Evolutionary conservation across 2,797 vertebrate species (phyloP), one percentile per base, ranked within the genome.

Genomic region (Mus spretus): DNA sequence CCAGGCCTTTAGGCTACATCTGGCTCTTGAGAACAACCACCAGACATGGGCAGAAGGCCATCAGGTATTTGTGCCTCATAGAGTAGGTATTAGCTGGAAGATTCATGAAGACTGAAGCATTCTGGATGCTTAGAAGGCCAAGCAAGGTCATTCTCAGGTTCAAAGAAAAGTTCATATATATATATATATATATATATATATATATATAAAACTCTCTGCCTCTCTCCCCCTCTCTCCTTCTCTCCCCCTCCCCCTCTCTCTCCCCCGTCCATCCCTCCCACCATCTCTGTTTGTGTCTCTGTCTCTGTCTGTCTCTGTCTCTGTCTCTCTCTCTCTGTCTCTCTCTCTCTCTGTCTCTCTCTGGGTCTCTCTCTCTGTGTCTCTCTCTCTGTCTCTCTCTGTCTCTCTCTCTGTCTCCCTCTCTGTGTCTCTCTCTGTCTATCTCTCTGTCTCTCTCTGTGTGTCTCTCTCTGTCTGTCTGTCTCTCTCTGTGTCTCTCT

Each of bases 1-100:
- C 80, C 55, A 20, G 74, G 8, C 57, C 92, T 61, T 9, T 47
- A 63, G 78, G 96, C 80, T 37, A n/a, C 37, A 4, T 12, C 70
- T 84, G 53, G 20, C n/a, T 90, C 37, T 0, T 57, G 57, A 91
- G 4, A 91, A 24, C 34, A 80, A 50, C 47, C 88, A n/a, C 22
- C 9, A 88, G 10, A 37, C 13, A 31, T 28, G 67, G 92, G 81
- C 91, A 85, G 31, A 40, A 59, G 79, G 89, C 82, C 89, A 31
- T 74, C 1, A 2, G n/a, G 70, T 40, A 22, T 0, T 0, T 85
- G 74, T 88, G 65, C 40, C 59, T 31, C 0, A 0, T 0, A 37
- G 34, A 6, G 7, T 55, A 15, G 55, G 37, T 14, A 37, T 31
- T 15, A 44, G 37, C 70, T 11, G 50, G 72, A 37, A 82, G 37